A percentile compares a stretch with the other conserved stretches of the same genome.
These are phyloP conservation scores for Apis florea DNA, from an alignment of 1,140 invertebrate species.

Conservation along the genomic window DNA sequence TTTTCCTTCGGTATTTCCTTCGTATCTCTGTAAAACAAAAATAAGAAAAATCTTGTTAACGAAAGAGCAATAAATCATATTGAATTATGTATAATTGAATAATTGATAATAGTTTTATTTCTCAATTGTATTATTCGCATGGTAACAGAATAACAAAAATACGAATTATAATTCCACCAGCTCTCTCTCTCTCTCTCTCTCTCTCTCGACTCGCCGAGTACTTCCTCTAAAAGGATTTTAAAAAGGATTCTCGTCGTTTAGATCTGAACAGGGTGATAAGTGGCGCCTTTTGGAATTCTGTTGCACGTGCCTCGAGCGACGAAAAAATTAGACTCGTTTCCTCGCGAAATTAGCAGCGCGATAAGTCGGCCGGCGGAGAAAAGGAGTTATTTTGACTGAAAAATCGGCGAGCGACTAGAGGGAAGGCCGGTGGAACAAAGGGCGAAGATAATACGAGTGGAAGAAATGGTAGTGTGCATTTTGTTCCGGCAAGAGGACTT, in stretches of 20 bases:
- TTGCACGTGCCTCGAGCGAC: background rate
- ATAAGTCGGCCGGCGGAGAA: background rate
- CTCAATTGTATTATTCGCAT: no score
- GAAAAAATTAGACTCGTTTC: constrained; percentile 11
- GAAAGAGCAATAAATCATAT: background rate
- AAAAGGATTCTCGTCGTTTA: constrained; percentile 1
- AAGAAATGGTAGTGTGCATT: background rate
- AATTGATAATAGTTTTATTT: no score
- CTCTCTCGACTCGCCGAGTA: background rate
- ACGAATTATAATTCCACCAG: background rate
- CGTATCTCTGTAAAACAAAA: no score
- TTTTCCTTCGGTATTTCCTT: no score
- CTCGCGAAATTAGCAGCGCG: constrained; percentile 9
- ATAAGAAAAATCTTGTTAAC: background rate
- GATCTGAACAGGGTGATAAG: background rate
- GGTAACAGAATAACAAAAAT: background rate
- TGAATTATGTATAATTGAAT: background rate
- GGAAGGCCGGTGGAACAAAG: background rate
- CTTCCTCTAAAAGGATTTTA: no score
- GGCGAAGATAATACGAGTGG: background rate
- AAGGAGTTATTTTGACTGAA: background rate
- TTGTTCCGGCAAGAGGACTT: background rate
- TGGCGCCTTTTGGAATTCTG: background rate
- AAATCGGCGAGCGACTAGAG: background rate
- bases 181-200: no score